These are phyloP conservation scores for Sebastes vulpes DNA, from an alignment of 2,797 vertebrate genomes.

Conservation along the genomic window DNA sequence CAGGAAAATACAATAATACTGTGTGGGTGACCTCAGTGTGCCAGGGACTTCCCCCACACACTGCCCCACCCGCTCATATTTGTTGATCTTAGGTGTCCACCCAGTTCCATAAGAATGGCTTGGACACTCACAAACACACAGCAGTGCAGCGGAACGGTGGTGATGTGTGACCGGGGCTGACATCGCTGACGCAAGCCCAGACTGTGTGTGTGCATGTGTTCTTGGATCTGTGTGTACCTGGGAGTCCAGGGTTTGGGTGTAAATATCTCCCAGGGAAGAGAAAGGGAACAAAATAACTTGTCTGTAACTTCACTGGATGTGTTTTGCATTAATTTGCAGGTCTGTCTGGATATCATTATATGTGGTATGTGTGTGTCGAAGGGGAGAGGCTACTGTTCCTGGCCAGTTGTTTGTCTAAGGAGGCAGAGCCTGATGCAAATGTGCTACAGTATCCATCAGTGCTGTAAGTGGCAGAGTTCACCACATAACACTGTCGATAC, in stretches of 20 bases:
- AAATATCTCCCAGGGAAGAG: background rate
- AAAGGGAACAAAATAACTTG: background rate
- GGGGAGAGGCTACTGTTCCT: conserved; percentile 32
- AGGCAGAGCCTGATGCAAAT: conserved; percentile 42
- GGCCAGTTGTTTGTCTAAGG: conserved; percentile 52
- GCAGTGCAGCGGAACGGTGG: conserved; percentile 5
- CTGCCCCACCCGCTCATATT: conserved; percentile 60
- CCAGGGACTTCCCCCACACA: conserved; percentile 57
- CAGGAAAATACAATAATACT: conserved; percentile 28
- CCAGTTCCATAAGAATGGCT: conserved; percentile 36
- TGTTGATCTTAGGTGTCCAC: conserved; percentile 67
- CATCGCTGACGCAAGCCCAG: conserved; percentile 24
- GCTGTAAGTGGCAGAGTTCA: conserved; percentile 6
- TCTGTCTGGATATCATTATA: conserved; percentile 14
- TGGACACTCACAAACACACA: conserved; percentile 10
- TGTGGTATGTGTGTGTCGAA: conserved; percentile 10
- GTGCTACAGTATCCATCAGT: background rate
- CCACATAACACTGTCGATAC: conserved; percentile 19
- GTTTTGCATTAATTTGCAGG: background rate
- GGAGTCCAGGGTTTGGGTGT: conserved; percentile 14
- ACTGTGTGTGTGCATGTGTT: background rate
- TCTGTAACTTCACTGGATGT: background rate
- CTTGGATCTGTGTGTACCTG: background rate
- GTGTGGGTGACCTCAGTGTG: conserved; percentile 54
- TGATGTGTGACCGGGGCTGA: conserved; percentile 31